These are phyloP conservation scores for Uropetala carovei DNA, from an alignment of 2,888 invertebrate species.

Conservation along the genomic window DNA sequence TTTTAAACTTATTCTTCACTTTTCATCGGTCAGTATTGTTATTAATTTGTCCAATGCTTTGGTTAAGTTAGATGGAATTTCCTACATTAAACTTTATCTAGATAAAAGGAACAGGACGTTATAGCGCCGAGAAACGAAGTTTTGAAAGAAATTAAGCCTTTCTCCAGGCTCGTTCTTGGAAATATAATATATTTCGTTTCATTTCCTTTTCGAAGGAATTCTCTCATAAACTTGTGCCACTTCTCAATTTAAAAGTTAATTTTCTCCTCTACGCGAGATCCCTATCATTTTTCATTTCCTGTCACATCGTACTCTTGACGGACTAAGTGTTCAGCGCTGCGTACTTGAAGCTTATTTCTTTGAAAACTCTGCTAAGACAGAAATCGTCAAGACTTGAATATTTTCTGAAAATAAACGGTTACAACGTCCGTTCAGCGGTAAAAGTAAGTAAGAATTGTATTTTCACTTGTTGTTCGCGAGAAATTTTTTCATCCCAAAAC, in stretches of 20 bases:
- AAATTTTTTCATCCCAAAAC: no score
- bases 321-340: background rate
- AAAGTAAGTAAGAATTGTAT: no score
- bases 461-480: no score
- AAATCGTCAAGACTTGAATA: no score
- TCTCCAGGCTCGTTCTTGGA: background rate
- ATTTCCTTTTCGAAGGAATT: background rate
- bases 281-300: slow-evolving; percentile 31
- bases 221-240: slow-evolving; percentile 23
- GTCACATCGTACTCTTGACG: background rate
- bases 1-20: background rate
- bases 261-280: background rate
- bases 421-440: no score
- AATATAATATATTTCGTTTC: slow-evolving; percentile 21
- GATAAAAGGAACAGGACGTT: background rate
- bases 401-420: no score
- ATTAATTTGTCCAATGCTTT: background rate
- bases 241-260: slow-evolving; percentile 32
- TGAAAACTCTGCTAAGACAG: no score
- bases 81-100: no score
- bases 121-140: background rate
- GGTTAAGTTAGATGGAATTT: no score
- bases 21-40: background rate
- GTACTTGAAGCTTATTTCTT: slow-evolving; percentile 9
- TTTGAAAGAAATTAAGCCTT: background rate